Evolutionary conservation across 2,113 vertebrate genomes (phyloP).

Genomic region (Neogale vison): DNA sequence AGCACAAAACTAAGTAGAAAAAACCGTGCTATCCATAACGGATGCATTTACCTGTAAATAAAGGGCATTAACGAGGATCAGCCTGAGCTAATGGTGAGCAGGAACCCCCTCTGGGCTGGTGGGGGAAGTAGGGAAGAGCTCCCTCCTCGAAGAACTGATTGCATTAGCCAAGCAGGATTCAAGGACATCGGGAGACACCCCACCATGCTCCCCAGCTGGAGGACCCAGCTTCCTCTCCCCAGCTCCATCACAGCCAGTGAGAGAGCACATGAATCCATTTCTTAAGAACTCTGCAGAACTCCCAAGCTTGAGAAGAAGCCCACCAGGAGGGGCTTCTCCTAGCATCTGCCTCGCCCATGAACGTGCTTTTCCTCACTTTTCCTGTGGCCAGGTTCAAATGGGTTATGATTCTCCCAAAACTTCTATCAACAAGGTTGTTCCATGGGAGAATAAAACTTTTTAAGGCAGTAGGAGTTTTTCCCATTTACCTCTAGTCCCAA

Average conservation of each 20-base stretch:
- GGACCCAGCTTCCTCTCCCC: not conserved
- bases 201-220: not conserved
- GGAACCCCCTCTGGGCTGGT: not conserved
- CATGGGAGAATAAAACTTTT: not conserved
- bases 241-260: not conserved
- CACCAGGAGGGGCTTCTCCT: not conserved
- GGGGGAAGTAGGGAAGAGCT: not conserved
- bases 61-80: not conserved
- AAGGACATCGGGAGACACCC: not conserved
- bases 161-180: not conserved
- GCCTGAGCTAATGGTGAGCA: not conserved
- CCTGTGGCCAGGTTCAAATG: not conserved
- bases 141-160: not conserved
- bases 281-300: not conserved
- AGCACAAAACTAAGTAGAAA: not conserved
- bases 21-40: not conserved
- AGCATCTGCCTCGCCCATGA: not conserved
- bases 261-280: not conserved
- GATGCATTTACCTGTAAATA: conserved; percentile 29
- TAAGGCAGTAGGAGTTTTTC: not conserved
- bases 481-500: not conserved
- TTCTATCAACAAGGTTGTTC: not conserved
- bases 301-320: not conserved
- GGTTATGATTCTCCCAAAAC: not conserved
- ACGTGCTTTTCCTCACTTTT: not conserved